Base-by-base conservation (phyloP, 2,888 invertebrate species). In the Macrosiphum euphorbiae region DNA sequence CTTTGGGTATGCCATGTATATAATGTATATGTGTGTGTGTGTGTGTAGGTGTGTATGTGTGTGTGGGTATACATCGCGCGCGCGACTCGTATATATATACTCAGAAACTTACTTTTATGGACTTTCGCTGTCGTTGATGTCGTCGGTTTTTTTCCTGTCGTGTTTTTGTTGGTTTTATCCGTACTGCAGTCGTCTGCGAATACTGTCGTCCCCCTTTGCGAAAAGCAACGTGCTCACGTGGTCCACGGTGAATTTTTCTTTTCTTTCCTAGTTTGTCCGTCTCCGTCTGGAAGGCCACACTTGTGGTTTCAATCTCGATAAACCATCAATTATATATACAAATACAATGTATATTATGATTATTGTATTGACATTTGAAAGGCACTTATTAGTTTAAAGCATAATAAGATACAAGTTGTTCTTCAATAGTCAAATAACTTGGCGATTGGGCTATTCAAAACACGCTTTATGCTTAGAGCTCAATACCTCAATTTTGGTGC, bases 31-130 rank as follows among this genome's bases (percentile, higher is more conserved):
- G 7, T n/a, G n/a, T 4, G 52, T 52, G 52, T 7, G 16, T n/a
- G n/a, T n/a, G 35, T n/a, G 16, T n/a, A 16, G 16, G 35, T n/a
- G 20, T 78, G 4, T 44, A 3, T 7, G 35, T 16, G 78, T 78
- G 78, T n/a, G n/a, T 78, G 78, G 8, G 78, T 78, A 8, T 78
- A 35, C 52, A 52, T 44, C 35, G 35, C 50, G 26, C 50, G 61
- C 20, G 8, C 28, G 55, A 41, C 58, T 85, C 28, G 58, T 88
- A 88, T 50, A 88, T 24, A 88, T 35, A 44, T 28, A 61, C 47
- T 47, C 26, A n/a, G 35, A 93, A 93, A 93, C 85, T 88, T 89
- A 90, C 93, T 90, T 89, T 93, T 93, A 85, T 90, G 93, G 93
- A 93, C 93, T 93, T 93, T 93, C 86, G 50, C 85, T 90, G 93